Evolutionary conservation across 2,888 invertebrate species (phyloP).

Genomic region (Aphelenchoides bicaudatus): DNA sequence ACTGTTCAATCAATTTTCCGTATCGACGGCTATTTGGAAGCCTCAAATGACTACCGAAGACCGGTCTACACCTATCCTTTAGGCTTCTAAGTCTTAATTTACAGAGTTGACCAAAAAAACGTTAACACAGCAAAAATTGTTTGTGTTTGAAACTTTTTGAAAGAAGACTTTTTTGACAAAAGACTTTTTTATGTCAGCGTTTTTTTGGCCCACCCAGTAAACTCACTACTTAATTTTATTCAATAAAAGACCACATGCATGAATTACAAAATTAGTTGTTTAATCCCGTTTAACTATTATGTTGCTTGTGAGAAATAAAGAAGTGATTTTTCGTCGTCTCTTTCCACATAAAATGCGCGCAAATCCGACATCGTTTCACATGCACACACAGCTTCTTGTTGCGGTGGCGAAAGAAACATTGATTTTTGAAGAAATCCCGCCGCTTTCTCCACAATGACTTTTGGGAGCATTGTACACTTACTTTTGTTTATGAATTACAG

Average conservation of each 20-base stretch:
- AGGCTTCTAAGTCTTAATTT: constrained; percentile 32
- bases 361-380: neutral
- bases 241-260: neutral
- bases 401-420: neutral
- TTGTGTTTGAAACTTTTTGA: no score
- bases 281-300: no score
- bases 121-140: no score
- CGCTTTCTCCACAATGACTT: constrained; percentile 1
- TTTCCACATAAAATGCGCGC: no score
- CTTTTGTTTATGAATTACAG: constrained; percentile 39
- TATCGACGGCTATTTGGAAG: constrained; percentile 22
- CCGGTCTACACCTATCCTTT: constrained; percentile 28
- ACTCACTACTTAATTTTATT: no score
- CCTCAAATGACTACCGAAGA: constrained; percentile 27
- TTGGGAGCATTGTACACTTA: neutral
- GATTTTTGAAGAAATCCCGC: neutral
- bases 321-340: no score
- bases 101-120: no score
- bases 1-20: constrained; percentile 47
- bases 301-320: no score
- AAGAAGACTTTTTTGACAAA: no score
- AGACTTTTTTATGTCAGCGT: no score
- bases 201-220: no score
- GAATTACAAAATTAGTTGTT: no score
- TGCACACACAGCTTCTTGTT: neutral